Evolutionary conservation across 2,888 invertebrate species (phyloP).

Genomic region (Chelonus formosanus): DNA sequence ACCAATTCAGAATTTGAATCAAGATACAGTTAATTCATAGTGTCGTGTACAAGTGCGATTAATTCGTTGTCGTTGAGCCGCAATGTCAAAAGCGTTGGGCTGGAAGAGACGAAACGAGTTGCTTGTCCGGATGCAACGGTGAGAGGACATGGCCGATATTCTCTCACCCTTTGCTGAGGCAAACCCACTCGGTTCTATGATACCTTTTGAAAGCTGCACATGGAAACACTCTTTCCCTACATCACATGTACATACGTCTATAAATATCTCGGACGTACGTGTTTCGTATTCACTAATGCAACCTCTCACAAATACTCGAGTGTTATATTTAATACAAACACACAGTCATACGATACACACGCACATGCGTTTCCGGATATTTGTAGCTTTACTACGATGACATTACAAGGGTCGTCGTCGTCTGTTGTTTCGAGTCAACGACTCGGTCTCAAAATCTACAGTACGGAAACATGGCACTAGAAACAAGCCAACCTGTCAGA

Average conservation of each 20-base stretch:
- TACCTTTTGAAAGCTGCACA: too few relatives aligned
- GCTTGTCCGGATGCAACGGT: slow-evolving; percentile 5
- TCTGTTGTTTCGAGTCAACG: slow-evolving; percentile 17
- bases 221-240: too few relatives aligned
- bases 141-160: slow-evolving; percentile 11
- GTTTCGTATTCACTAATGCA: too few relatives aligned
- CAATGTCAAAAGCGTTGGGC: slow-evolving; percentile 3
- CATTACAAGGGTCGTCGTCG: slow-evolving; percentile 1
- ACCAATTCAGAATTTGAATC: too few relatives aligned
- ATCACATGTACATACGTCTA: too few relatives aligned
- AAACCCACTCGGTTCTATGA: background rate
- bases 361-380: slow-evolving; percentile 13
- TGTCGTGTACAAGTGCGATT: background rate
- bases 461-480: background rate
- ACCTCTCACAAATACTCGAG: too few relatives aligned
- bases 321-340: too few relatives aligned
- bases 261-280: too few relatives aligned
- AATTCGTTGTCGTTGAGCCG: slow-evolving; percentile 6
- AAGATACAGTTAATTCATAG: too few relatives aligned
- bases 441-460: slow-evolving; percentile 15
- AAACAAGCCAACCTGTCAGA: slow-evolving; percentile 27
- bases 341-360: background rate
- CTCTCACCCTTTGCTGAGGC: background rate
- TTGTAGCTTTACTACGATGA: slow-evolving; percentile 1
- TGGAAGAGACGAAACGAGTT: background rate